A percentile compares a stretch with the other conserved stretches of the same genome.
phyloP scores from a whole-genome alignment of 2,797 vertebrate species.

The Anas bernieri region DNA sequence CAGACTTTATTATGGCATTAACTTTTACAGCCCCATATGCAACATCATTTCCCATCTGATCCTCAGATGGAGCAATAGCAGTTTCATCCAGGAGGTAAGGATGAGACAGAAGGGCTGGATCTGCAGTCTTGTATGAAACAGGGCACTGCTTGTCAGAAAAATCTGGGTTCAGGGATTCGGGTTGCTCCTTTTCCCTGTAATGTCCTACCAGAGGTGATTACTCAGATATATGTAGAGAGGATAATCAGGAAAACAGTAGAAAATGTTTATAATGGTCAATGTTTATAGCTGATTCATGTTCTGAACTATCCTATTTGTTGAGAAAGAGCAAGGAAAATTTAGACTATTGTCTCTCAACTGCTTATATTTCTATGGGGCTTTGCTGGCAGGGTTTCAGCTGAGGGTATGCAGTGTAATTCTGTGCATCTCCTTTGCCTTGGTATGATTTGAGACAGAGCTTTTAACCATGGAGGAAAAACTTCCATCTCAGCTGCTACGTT shows the following conservation, averaged over 20 bases:
- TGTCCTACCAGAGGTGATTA: not conserved
- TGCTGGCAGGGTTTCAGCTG: not conserved
- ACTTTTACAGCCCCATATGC: not conserved
- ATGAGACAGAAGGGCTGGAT: not conserved
- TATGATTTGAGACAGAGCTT: not conserved
- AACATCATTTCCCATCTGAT: not conserved
- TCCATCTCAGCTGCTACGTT: not conserved
- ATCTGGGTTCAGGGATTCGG: rapidly evolving
- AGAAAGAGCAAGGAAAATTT: not conserved
- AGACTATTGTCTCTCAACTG: not conserved
- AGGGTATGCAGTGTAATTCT: not conserved
- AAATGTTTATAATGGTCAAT: not conserved
- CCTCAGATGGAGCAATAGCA: not conserved
- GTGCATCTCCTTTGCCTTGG: not conserved
- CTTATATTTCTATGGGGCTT: not conserved
- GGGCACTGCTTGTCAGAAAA: not conserved
- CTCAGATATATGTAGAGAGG: rapidly evolving
- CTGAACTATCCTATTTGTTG: not conserved
- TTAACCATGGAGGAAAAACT: not conserved
- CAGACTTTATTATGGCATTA: not conserved
- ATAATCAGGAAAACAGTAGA: not conserved
- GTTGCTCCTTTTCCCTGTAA: not conserved
- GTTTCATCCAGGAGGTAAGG: not conserved
- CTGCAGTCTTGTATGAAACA: not conserved
- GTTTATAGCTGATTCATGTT: not conserved